These are phyloP conservation scores for Falco biarmicus DNA, from an alignment of 2,797 vertebrate genomes.

Conservation along the genomic window DNA sequence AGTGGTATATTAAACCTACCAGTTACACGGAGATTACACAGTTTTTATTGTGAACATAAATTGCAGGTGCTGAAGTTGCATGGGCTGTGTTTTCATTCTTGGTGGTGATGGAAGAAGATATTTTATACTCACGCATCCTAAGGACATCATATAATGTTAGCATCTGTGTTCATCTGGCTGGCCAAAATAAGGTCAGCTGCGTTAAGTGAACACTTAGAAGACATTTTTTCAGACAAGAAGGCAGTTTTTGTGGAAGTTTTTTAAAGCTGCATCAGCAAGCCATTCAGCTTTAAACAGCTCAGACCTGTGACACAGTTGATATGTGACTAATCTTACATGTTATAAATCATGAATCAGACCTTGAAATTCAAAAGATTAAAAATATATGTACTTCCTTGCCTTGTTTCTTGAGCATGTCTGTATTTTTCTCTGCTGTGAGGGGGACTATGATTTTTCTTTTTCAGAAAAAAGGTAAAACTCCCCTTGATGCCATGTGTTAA, in stretches of 20 bases:
- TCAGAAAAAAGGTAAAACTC: background rate
- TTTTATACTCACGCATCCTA: background rate
- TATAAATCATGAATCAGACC: background rate
- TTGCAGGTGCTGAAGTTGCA: background rate
- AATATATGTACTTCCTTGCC: background rate
- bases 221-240: background rate
- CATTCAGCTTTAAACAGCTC: background rate
- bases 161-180: background rate
- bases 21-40: background rate
- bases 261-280: background rate
- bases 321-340: background rate
- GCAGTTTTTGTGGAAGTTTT: background rate
- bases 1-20: background rate
- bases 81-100: background rate
- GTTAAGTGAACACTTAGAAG: background rate
- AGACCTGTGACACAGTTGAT: background rate
- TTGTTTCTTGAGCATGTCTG: background rate
- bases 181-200: background rate
- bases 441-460: background rate
- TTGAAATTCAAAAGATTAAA: background rate
- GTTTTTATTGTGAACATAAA: background rate
- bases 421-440: background rate
- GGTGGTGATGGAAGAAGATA: background rate
- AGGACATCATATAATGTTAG: background rate
- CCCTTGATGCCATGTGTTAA: background rate